Evolutionary conservation across 2,797 vertebrate species (phyloP).

Genomic region (Coluber constrictor): DNA sequence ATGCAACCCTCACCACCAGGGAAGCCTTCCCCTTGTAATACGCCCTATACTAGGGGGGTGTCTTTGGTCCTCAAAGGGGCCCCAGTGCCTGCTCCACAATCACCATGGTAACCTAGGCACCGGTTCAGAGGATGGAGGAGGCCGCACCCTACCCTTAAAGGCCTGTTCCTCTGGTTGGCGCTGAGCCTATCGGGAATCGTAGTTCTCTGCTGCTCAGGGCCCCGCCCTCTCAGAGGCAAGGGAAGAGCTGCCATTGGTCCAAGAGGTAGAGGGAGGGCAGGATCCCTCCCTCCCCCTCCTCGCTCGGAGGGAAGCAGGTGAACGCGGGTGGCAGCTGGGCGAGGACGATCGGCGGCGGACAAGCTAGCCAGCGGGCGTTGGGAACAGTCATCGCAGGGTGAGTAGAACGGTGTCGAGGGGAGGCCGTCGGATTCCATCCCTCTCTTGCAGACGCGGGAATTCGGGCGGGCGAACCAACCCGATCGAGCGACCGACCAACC

Average conservation of each 20-base stretch:
- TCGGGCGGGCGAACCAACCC: background rate
- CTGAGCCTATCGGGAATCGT: background rate
- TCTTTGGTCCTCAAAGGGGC: background rate
- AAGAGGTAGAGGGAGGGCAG: background rate
- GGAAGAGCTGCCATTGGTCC: constrained; percentile 4
- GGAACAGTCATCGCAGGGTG: background rate
- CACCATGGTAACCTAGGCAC: background rate
- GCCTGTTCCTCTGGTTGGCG: background rate
- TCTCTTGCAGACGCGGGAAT: background rate
- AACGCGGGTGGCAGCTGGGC: background rate
- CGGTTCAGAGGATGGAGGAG: background rate
- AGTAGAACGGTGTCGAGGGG: background rate
- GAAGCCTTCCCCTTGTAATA: background rate
- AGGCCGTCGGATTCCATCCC: background rate
- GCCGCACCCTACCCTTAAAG: background rate
- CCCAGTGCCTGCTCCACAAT: background rate
- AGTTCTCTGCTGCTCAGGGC: background rate
- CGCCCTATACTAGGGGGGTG: background rate
- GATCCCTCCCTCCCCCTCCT: background rate
- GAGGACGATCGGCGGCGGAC: background rate
- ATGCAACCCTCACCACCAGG: background rate
- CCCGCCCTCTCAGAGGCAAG: background rate
- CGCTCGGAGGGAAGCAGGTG: constrained; percentile 11
- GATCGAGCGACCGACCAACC: too few relatives aligned
- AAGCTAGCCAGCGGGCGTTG: background rate